phyloP scores from a whole-genome alignment of 2,113 vertebrate species.

The Pedetes capensis region DNA sequence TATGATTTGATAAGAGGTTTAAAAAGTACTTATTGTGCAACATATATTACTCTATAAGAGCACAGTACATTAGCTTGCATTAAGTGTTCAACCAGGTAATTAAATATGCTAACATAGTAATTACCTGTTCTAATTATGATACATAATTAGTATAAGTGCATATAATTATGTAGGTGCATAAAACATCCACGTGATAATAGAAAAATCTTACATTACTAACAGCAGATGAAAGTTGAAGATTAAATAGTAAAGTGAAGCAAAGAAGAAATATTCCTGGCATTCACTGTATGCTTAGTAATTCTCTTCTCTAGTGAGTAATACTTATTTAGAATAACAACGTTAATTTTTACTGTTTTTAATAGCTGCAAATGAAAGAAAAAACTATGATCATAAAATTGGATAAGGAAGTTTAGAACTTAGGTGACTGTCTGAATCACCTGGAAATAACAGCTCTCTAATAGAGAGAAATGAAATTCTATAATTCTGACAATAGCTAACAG shows the following conservation, averaged over 20 bases:
- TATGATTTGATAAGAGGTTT: slow-evolving; percentile 12
- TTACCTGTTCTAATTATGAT: slow-evolving; percentile 65
- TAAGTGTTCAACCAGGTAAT: slow-evolving; percentile 48
- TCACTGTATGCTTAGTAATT: not conserved
- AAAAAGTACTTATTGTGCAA: not conserved
- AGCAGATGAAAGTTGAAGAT: slow-evolving; percentile 9
- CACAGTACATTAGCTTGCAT: slow-evolving; percentile 17
- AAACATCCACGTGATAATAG: slow-evolving; percentile 51
- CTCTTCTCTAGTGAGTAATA: not conserved
- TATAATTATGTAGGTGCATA: slow-evolving; percentile 65
- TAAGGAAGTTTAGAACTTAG: not conserved
- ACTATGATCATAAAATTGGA: not conserved
- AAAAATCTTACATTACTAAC: slow-evolving; percentile 2
- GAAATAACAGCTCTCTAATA: not conserved
- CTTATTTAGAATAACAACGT: not conserved
- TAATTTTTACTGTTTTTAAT: not conserved
- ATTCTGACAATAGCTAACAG: not conserved
- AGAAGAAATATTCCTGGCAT: not conserved
- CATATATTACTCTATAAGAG: not conserved
- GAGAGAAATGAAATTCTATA: not conserved
- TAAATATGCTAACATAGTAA: slow-evolving; percentile 50
- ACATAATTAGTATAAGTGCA: slow-evolving; percentile 58
- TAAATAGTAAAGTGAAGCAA: not conserved
- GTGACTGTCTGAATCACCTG: not conserved
- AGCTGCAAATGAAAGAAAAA: not conserved